Evolutionary conservation across 2,797 vertebrate species (phyloP).

Genomic region (Helicolenus hilgendorfi): DNA sequence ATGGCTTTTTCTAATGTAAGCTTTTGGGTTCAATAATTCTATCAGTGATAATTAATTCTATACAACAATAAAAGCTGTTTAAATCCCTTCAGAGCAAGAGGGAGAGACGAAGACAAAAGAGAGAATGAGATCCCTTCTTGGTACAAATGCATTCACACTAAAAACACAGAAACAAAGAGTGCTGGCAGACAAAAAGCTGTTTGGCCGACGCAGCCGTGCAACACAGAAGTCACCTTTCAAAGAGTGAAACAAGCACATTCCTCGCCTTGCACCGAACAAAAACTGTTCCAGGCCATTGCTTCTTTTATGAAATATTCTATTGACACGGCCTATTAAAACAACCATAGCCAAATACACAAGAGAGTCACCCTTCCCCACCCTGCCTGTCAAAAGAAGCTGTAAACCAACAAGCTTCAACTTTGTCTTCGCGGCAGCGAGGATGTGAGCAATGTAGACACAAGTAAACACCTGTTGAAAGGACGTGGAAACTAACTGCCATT

Average conservation of each 20-base stretch:
- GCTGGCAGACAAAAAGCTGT: constrained; percentile 84
- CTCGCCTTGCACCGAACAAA: constrained; percentile 80
- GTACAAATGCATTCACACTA: constrained; percentile 66
- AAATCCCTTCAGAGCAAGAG: constrained; percentile 28
- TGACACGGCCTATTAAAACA: constrained; percentile 86
- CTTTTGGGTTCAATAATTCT: background rate
- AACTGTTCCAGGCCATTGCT: constrained; percentile 85
- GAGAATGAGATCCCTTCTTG: constrained; percentile 59
- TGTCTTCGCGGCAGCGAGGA: constrained; percentile 75
- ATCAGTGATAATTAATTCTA: constrained; percentile 42
- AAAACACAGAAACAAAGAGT: constrained; percentile 86
- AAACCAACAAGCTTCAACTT: constrained; percentile 74
- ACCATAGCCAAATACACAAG: constrained; percentile 80
- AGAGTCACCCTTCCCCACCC: constrained; percentile 67
- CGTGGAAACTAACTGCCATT: constrained; percentile 85
- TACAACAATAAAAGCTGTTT: constrained; percentile 47
- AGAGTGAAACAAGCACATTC: constrained; percentile 85
- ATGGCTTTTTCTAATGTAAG: background rate
- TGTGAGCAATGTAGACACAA: constrained; percentile 79
- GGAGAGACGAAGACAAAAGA: constrained; percentile 47
- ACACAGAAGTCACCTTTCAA: constrained; percentile 87
- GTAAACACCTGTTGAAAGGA: constrained; percentile 88
- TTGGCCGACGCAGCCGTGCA: constrained; percentile 69
- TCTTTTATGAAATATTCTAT: constrained; percentile 88
- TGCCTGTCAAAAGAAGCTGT: constrained; percentile 67